A percentile compares a stretch with the other conserved stretches of the same genome.
Conservation (phyloP, 2,888 invertebrate genomes). For the Caenorhabditis sp. region DNA sequence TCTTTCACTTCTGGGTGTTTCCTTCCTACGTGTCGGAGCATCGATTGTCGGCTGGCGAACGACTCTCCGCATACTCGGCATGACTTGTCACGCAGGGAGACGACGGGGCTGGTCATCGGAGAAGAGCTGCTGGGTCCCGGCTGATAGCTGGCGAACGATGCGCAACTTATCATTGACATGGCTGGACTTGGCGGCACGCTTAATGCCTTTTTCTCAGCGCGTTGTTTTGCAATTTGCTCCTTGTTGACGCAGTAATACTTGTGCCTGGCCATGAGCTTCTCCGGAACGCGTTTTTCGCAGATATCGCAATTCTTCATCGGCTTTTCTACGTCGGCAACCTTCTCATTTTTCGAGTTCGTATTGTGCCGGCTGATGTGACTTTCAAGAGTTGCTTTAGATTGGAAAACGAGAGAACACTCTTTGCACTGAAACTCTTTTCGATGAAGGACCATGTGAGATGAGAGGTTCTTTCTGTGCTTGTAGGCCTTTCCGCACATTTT, state of each 20-base stretch:
- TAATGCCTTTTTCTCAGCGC: conserved; percentile 10
- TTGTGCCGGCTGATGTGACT: conserved; percentile 9
- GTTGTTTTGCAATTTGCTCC: conserved; percentile 15
- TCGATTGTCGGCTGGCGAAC: conserved; percentile 62
- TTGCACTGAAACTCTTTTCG: conserved; percentile 24
- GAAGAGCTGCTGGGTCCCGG: conserved; percentile 13
- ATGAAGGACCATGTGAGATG: conserved; percentile 24
- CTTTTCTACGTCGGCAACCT: not conserved
- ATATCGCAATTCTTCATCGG: not conserved
- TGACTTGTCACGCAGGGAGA: conserved; percentile 51
- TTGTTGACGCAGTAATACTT: conserved; percentile 58
- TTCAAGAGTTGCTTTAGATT: not conserved
- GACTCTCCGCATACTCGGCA: conserved; percentile 57
- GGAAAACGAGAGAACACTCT: conserved; percentile 32
- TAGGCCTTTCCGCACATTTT: conserved; percentile 22
- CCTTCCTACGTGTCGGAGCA: conserved; percentile 60
- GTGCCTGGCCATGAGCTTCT: conserved; percentile 26
- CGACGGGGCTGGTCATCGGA: conserved; percentile 20
- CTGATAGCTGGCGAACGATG: conserved; percentile 30
- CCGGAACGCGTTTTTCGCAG: conserved; percentile 10
- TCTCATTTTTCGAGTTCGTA: not conserved
- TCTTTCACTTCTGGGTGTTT: conserved; percentile 60
- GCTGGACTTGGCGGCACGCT: conserved; percentile 51
- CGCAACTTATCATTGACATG: conserved; percentile 18
- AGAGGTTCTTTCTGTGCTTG: conserved; percentile 38